Evolutionary conservation across 2,797 vertebrate species (phyloP).

Genomic region (Chanos chanos): DNA sequence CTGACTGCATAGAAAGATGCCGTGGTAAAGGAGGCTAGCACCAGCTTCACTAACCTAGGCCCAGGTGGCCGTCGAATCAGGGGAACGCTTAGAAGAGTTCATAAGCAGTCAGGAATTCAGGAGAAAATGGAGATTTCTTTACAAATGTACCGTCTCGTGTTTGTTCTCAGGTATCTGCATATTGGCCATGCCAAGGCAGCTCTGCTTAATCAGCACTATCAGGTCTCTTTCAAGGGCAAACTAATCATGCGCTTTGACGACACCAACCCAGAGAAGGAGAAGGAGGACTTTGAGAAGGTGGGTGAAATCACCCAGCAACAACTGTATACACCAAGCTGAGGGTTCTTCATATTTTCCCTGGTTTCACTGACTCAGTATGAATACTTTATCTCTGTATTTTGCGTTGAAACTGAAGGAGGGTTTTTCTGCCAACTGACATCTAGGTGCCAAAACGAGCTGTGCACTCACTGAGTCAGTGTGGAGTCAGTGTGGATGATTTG

Average conservation of each 20-base stretch:
- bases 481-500: neutral
- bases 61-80: too few species aligned
- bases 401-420: neutral
- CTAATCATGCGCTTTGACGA: slow-evolving; percentile 99
- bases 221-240: slow-evolving; percentile 95
- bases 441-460: too few species aligned
- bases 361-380: neutral
- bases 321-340: neutral
- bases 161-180: slow-evolving; percentile 83
- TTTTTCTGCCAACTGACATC: too few species aligned
- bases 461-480: too few species aligned
- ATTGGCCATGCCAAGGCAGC: slow-evolving; percentile 98
- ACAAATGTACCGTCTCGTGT: neutral
- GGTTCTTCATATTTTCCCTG: neutral
- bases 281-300: slow-evolving; percentile 99
- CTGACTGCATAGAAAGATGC: too few species aligned
- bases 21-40: too few species aligned
- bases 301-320: neutral
- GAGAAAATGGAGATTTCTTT: too few species aligned
- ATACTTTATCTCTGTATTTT: neutral
- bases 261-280: slow-evolving; percentile 99
- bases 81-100: too few species aligned
- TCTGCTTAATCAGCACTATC: slow-evolving; percentile 97
- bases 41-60: too few species aligned
- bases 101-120: too few species aligned